A percentile compares a stretch with the other conserved stretches of the same genome.
These are phyloP conservation scores for Drosophila gaucha DNA, from an alignment of 2,888 invertebrate species.

Conservation along the genomic window DNA sequence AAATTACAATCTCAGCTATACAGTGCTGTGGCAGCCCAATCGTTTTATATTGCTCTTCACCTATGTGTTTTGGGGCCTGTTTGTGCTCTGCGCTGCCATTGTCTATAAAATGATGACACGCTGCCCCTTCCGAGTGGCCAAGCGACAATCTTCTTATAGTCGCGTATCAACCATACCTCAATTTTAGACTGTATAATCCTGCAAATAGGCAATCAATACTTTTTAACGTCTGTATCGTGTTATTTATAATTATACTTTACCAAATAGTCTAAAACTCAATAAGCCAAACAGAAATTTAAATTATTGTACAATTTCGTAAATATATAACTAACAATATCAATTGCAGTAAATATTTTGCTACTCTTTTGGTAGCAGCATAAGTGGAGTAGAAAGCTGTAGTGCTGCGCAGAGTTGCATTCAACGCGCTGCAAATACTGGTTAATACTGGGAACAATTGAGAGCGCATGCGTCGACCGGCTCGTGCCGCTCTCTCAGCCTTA, in stretches of 20 bases:
- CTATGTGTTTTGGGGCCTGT: constrained; percentile 82
- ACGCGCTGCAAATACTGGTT: constrained; percentile 29
- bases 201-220: constrained; percentile 20
- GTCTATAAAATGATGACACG: constrained; percentile 83
- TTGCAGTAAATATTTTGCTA: background rate
- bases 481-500: constrained; percentile 28
- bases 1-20: constrained; percentile 81
- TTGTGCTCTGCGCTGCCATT: constrained; percentile 73
- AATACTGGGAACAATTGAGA: constrained; percentile 46
- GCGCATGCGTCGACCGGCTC: constrained; percentile 52
- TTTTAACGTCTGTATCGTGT: constrained; percentile 1
- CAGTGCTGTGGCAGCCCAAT: constrained; percentile 83
- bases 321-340: no score
- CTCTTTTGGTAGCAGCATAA: background rate
- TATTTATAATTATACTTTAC: background rate
- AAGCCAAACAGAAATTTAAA: background rate
- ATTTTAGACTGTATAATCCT: constrained; percentile 74
- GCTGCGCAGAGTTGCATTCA: constrained; percentile 34
- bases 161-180: constrained; percentile 82
- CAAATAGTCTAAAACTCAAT: constrained; percentile 2
- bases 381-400: background rate
- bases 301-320: constrained; percentile 1
- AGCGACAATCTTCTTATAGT: constrained; percentile 76
- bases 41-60: constrained; percentile 80
- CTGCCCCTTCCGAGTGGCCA: constrained; percentile 83